Evolutionary conservation across 2,113 vertebrate species (phyloP).

Genomic region (Microcebus griseorufus): DNA sequence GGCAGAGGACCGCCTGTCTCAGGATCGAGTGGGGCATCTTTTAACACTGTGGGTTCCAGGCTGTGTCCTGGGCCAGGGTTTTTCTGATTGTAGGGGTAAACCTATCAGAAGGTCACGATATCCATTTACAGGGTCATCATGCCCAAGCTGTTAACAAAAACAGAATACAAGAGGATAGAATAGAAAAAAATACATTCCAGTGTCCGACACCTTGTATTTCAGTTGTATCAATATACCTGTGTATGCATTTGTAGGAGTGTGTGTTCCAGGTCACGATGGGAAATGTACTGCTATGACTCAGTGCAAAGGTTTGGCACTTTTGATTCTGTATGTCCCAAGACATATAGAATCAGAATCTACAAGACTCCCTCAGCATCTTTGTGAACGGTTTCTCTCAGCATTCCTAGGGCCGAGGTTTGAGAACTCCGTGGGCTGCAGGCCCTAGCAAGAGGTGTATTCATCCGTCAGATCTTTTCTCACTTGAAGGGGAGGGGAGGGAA

Average conservation of each 20-base stretch:
- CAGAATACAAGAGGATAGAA: not conserved
- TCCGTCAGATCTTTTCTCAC: not conserved
- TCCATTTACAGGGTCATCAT: not conserved
- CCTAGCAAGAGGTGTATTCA: not conserved
- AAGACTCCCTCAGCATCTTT: not conserved
- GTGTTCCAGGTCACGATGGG: not conserved
- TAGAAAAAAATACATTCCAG: not conserved
- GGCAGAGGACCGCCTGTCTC: not conserved
- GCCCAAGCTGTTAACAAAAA: not conserved
- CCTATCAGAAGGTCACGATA: not conserved
- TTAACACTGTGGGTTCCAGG: not conserved
- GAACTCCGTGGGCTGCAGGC: not conserved
- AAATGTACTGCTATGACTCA: not conserved
- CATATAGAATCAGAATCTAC: not conserved
- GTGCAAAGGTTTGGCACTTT: not conserved
- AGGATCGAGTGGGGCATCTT: not conserved
- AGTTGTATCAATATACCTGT: not conserved
- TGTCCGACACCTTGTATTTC: not conserved
- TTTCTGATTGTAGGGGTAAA: not conserved
- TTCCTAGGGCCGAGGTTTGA: not conserved
- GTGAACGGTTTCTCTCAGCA: not conserved
- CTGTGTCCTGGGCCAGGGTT: not conserved
- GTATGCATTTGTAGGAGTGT: not conserved
- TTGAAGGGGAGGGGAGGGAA: not conserved
- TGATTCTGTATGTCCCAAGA: not conserved